Percentiles rank a stretch among this genome's conserved stretches.
phyloP scores from a whole-genome alignment of 2,113 vertebrate species.

The Phaethon lepturus region DNA sequence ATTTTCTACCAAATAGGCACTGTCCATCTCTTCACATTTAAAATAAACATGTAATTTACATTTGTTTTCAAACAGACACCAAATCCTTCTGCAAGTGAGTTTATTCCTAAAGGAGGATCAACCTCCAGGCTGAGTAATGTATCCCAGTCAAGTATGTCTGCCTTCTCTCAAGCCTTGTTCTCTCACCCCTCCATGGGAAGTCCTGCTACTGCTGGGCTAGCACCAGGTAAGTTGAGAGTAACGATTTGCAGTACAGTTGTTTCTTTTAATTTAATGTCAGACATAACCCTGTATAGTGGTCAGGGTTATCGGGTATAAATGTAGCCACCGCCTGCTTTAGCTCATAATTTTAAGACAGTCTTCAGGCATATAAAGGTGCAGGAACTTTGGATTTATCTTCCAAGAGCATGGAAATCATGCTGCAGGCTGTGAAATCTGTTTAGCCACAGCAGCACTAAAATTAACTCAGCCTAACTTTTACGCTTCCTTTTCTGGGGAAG shows the following conservation, averaged over 20 bases:
- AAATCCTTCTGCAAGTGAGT: conserved; percentile 96
- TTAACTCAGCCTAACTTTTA: neutral
- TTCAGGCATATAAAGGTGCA: neutral
- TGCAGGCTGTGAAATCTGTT: neutral
- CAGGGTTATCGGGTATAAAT: fast-evolving
- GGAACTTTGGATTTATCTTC: neutral
- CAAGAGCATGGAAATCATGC: neutral
- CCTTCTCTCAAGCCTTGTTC: conserved; percentile 94
- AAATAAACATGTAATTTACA: conserved; percentile 59
- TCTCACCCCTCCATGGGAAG: conserved; percentile 90
- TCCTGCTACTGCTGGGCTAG: conserved; percentile 89
- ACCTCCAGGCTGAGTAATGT: conserved; percentile 90
- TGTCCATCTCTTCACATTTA: neutral
- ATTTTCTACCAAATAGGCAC: neutral
- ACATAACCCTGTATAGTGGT: neutral
- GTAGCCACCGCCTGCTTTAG: neutral
- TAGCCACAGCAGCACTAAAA: neutral
- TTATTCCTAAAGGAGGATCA: conserved; percentile 95
- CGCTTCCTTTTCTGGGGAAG: neutral
- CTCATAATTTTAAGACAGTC: neutral
- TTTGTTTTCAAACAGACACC: conserved; percentile 88
- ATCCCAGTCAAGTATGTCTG: conserved; percentile 90
- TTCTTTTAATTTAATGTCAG: neutral
- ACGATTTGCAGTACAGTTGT: conserved; percentile 23
- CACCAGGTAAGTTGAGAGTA: conserved; percentile 86